These are phyloP conservation scores for Pseudochirops cupreus DNA, from an alignment of 2,797 vertebrate genomes.

Conservation along the genomic window DNA sequence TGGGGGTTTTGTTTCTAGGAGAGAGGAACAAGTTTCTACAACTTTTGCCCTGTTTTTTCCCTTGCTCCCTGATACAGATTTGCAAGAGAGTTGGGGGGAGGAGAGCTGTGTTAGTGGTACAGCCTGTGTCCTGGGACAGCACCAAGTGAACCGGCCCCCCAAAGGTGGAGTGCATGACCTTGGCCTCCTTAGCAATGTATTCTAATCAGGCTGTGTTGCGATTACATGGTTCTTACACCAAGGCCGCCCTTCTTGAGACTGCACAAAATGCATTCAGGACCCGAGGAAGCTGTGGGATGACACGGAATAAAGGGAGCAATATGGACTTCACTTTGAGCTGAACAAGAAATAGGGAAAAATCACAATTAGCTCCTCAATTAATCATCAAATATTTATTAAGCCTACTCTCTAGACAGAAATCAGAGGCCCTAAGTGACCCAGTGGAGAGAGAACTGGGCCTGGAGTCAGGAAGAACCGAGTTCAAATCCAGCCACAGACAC, in stretches of 20 bases:
- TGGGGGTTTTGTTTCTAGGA: neutral
- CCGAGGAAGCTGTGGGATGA: neutral
- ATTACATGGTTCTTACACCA: slow-evolving; percentile 17
- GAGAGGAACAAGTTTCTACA: neutral
- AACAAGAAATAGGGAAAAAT: neutral
- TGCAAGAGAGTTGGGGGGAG: neutral
- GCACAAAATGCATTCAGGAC: slow-evolving; percentile 14
- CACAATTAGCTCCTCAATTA: neutral
- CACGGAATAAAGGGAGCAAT: slow-evolving; percentile 1
- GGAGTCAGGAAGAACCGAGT: neutral
- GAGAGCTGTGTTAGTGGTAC: neutral
- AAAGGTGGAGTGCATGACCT: neutral
- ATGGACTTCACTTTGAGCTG: slow-evolving; percentile 28
- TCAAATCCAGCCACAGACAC: neutral
- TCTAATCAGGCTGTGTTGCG: neutral
- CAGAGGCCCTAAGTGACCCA: neutral
- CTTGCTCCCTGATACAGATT: neutral
- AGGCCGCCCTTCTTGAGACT: slow-evolving; percentile 12
- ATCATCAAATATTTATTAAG: neutral
- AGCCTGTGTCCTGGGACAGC: neutral
- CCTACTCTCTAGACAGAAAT: neutral
- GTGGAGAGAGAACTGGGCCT: neutral
- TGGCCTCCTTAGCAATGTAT: neutral
- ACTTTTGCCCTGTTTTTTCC: neutral
- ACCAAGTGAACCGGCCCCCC: neutral